Evolutionary conservation across 2,113 vertebrate genomes (phyloP), one percentile per base, ranked within the genome.

Genomic region (Promerops cafer): DNA sequence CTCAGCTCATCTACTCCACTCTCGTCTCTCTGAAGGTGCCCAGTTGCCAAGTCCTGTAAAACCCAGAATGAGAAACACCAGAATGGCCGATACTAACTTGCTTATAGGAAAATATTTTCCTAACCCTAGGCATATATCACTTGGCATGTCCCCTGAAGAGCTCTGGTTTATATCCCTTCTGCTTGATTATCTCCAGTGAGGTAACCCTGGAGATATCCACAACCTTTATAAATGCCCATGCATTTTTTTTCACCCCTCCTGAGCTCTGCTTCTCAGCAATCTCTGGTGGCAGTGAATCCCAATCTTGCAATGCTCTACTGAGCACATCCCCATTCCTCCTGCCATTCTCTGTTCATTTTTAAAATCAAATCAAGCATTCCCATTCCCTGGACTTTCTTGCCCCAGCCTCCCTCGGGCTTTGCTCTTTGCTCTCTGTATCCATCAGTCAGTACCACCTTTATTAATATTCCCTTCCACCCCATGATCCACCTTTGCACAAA

Each of bases 81-180:
- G 74, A 93, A 87, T 72, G 65, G 42, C 45, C 39, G 39, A 74
- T 79, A 64, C 60, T 80, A 91, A 90, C 54, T 63, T 83, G 54
- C 50, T 82, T 80, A 70, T 31, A 88, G 75, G 69, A 91, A 94
- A 94, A 77, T 85, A 88, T 88, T 93, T 94, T 88, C 68, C 75
- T 88, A 70, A 77, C 79, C 56, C 19, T 31, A 56, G 68, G 90
- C 84, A 77, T 83, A 83, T 90, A 70, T 87, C 75, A 70, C 57
- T 94, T 90, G 42, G 64, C 69, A 15, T 68, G 56, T 77, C 33
- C 56, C 75, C 59, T 59, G 71, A 80, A 86, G 56, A 90, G 65
- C 60, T 66, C 90, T 69, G 42, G 22, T 90, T 91, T 91, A 37
- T 87, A 68, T 93, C 44, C 21, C 20, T 77, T 88, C 82, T 89